Base-by-base conservation (phyloP, 2,113 vertebrate genomes). In the Microtus oregoni region DNA sequence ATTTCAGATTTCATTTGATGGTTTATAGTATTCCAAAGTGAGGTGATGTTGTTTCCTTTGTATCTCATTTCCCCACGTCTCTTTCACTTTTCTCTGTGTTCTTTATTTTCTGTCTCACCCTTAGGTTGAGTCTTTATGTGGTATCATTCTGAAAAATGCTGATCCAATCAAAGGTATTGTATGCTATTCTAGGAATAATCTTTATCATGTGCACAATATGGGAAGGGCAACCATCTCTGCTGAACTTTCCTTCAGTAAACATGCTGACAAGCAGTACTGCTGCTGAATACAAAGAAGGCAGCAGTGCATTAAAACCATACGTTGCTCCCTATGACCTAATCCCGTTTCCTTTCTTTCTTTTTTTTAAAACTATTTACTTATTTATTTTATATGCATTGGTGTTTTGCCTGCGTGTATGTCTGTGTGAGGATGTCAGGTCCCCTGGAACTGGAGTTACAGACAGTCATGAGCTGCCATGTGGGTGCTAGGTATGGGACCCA, bases 101-200 rank as follows among this genome's bases (percentile, higher is more conserved):
- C 85, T 32, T 96, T 92, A 72, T 85, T 95, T 83, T 90, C 68
- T 75, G 82, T 77, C 30, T 52, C 41, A 55, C 24, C 11, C 58
- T 38, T 90, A 82, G 50, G 68, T 93, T 94, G 90, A 73, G 77
- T 87, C 85, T 95, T 94, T 73, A 70, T 68, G 52, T 63, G 47
- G 77, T 81, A 90, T 78, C 85, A 73, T 95, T 92, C 63, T 89
- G 94, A 96, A 97, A 97, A 95, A 91, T 86, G 96, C 94, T 94
- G 94, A 96, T 88, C 88, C 73, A 78, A 92, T 96, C 81, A 88
- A 86, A 97, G 88, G 86, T 72, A 94, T 94, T 96, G 94, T 96
- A 44, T 61, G 76, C 90, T 86, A 35, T 81, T 91, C 96, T 89
- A 92, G 95, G 92, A 96, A 94, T 93, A 94, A 96, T 92, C 95